These are phyloP conservation scores for Perognathus longimembris DNA, from an alignment of 2,113 vertebrate genomes.

Conservation along the genomic window DNA sequence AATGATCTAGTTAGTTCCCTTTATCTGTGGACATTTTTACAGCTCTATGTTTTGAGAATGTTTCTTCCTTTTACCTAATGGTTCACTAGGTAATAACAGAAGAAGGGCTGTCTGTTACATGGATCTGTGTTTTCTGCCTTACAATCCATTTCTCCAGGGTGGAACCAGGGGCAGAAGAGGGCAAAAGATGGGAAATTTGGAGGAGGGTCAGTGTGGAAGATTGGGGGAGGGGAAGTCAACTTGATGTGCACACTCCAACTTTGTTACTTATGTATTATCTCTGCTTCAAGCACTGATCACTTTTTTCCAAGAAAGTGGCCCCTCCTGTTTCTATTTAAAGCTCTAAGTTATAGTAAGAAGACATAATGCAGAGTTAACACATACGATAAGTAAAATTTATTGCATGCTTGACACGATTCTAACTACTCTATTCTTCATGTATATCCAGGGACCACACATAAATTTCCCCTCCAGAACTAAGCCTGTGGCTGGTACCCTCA, in stretches of 20 bases:
- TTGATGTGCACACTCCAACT: background rate
- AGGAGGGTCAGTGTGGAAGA: background rate
- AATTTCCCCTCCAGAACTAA: background rate
- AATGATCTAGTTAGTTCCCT: background rate
- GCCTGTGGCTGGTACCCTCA: background rate
- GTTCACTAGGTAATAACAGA: background rate
- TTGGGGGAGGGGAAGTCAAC: background rate
- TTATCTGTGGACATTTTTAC: background rate
- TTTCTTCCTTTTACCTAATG: background rate
- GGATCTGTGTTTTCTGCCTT: background rate
- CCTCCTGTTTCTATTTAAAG: slow-evolving; percentile 54
- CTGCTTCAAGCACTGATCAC: background rate
- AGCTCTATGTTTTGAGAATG: background rate
- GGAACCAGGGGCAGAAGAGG: background rate
- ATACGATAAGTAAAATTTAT: background rate
- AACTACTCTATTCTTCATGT: background rate
- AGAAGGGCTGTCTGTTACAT: background rate
- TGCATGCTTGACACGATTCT: background rate
- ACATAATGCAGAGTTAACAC: background rate
- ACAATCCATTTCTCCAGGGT: slow-evolving; percentile 9
- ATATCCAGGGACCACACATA: slow-evolving; percentile 20
- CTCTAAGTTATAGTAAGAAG: slow-evolving; percentile 22
- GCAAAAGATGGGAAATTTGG: background rate
- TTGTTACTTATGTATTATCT: background rate
- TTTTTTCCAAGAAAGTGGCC: slow-evolving; percentile 25